Conservation (phyloP, 2,888 invertebrate genomes). For the Tinea semifulvella region DNA sequence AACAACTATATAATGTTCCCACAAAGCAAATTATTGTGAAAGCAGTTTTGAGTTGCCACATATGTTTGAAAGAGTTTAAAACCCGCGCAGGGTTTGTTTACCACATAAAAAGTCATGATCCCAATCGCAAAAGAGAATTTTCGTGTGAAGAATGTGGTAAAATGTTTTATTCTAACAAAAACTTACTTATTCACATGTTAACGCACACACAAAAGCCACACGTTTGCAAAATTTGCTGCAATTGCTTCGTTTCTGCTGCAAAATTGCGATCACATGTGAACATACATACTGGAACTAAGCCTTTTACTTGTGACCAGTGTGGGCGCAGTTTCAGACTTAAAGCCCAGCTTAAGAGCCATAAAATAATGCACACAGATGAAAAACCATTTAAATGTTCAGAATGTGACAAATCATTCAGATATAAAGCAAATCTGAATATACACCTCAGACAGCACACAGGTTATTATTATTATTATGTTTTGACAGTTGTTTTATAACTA, state of each 20-base stretch:
- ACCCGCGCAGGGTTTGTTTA: conserved; percentile 35
- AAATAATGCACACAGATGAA: conserved; percentile 79
- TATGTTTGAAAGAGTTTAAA: conserved; percentile 51
- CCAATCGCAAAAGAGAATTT: conserved; percentile 32
- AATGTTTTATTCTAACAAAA: conserved; percentile 54
- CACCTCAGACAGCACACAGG: conserved; percentile 21
- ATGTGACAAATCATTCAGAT: conserved; percentile 78
- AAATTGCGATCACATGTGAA: conserved; percentile 52
- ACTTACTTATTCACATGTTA: conserved; percentile 50
- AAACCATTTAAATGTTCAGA: conserved; percentile 81
- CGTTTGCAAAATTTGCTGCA: conserved; percentile 50
- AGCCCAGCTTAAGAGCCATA: conserved; percentile 77
- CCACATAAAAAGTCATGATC: conserved; percentile 69
- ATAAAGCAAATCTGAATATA: conserved; percentile 73
- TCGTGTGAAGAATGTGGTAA: conserved; percentile 56
- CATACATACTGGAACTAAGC: conserved; percentile 53
- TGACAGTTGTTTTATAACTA: too few relatives aligned
- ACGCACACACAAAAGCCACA: conserved; percentile 54
- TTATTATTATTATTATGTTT: too few relatives aligned
- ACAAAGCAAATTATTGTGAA: conserved; percentile 39
- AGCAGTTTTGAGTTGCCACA: conserved; percentile 44
- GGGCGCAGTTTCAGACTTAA: conserved; percentile 67
- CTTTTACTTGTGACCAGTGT: conserved; percentile 53
- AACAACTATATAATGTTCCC: conserved; percentile 35
- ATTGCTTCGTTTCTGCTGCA: conserved; percentile 48